These are phyloP conservation scores for Oryzias dopingdopingensis DNA, from an alignment of 2,797 vertebrate species.

Conservation along the genomic window DNA sequence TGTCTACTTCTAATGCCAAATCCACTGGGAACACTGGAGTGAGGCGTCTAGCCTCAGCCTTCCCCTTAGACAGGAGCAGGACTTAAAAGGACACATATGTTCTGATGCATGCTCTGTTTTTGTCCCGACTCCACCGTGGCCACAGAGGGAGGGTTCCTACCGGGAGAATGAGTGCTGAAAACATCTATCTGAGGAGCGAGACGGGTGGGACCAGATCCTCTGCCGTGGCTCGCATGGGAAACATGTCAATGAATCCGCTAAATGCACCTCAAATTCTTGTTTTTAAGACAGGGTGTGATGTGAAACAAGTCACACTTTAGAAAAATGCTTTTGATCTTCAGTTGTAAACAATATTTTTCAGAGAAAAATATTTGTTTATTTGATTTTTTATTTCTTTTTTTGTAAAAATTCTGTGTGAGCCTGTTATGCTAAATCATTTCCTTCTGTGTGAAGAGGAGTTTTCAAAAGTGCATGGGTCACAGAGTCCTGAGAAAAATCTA, in stretches of 20 bases:
- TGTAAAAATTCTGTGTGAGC: conserved; percentile 25
- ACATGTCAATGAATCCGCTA: conserved; percentile 55
- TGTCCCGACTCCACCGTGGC: conserved; percentile 66
- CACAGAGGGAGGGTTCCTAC: conserved; percentile 68
- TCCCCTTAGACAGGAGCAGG: conserved; percentile 60
- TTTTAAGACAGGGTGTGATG: conserved; percentile 61
- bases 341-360: conserved; percentile 55
- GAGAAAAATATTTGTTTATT: conserved; percentile 13
- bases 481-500: conserved; percentile 76
- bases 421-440: conserved; percentile 22
- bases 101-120: conserved; percentile 59
- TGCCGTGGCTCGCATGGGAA: conserved; percentile 58
- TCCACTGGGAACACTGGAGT: conserved; percentile 69
- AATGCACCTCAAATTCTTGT: conserved; percentile 61
- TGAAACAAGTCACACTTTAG: conserved; percentile 43
- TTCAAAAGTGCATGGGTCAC: conserved; percentile 43
- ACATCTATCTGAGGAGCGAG: conserved; percentile 55
- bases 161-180: conserved; percentile 46
- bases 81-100: conserved; percentile 73
- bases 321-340: conserved; percentile 34
- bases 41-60: conserved; percentile 63
- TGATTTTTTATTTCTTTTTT: conserved; percentile 1
- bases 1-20: conserved; percentile 68
- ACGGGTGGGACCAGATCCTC: conserved; percentile 58
- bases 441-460: conserved; percentile 27